A percentile compares a stretch with the other conserved stretches of the same genome.
Evolutionary conservation across 2,888 invertebrate genomes (phyloP).

Genomic region (Dryadula phaetusa): DNA sequence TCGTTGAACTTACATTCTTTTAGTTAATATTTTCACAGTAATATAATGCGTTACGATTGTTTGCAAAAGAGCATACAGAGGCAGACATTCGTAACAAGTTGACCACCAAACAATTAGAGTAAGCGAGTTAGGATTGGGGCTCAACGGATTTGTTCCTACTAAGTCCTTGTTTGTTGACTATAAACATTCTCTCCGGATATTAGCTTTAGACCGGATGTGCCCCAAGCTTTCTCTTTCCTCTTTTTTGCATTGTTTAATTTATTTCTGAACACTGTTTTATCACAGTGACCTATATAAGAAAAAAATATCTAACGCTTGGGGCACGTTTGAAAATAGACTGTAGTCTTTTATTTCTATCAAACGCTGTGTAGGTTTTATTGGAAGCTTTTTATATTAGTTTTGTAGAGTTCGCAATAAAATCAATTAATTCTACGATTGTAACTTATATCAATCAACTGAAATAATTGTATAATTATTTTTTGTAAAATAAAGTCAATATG

Average conservation of each 20-base stretch:
- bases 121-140: slow-evolving; percentile 62
- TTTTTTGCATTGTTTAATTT: slow-evolving; percentile 43
- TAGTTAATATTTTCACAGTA: neutral
- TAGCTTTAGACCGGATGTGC: slow-evolving; percentile 73
- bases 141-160: slow-evolving; percentile 64
- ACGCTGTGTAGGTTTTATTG: slow-evolving; percentile 13
- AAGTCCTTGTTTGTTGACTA: slow-evolving; percentile 71
- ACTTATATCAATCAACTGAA: neutral
- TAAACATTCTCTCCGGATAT: slow-evolving; percentile 77
- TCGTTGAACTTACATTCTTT: too few relatives aligned
- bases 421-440: neutral
- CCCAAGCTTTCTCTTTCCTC: slow-evolving; percentile 24
- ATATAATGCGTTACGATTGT: slow-evolving; percentile 36
- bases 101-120: slow-evolving; percentile 67
- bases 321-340: slow-evolving; percentile 16
- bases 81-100: slow-evolving; percentile 66
- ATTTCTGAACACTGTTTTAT: slow-evolving; percentile 37
- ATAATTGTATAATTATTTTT: too few relatives aligned
- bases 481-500: too few relatives aligned
- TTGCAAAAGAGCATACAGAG: slow-evolving; percentile 53
- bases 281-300: slow-evolving; percentile 36
- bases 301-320: slow-evolving; percentile 24
- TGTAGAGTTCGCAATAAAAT: slow-evolving; percentile 2
- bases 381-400: slow-evolving; percentile 20
- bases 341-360: slow-evolving; percentile 17